Evolutionary conservation across 35 echinoderm and acorn worm species (phyloP).

Genomic region (Ophiothrix spiculata): DNA sequence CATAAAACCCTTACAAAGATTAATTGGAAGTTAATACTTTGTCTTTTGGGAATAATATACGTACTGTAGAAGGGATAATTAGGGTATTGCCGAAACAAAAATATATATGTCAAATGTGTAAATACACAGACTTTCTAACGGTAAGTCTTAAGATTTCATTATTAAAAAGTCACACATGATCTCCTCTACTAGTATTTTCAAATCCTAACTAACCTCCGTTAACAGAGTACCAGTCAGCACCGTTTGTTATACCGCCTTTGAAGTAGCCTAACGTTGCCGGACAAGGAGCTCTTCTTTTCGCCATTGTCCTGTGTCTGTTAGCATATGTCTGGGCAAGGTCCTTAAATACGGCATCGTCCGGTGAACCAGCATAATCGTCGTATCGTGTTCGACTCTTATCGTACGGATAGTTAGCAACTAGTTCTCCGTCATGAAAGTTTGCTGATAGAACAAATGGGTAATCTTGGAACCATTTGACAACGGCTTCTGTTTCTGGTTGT

Average conservation of each 20-base stretch:
- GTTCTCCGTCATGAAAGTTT: conserved; percentile 88
- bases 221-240: conserved; percentile 93
- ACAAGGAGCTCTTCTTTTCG: conserved; percentile 51
- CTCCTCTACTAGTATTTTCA: too few relatives aligned
- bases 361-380: conserved; percentile 64
- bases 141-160: too few relatives aligned
- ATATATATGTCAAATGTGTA: too few relatives aligned
- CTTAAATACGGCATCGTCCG: conserved; percentile 86
- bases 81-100: too few relatives aligned
- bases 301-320: conserved; percentile 62
- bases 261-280: conserved; percentile 14
- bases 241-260: conserved; percentile 85
- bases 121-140: too few relatives aligned
- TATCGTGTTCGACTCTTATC: conserved; percentile 64
- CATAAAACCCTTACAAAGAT: too few relatives aligned
- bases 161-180: too few relatives aligned
- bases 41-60: too few relatives aligned
- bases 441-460: conserved; percentile 90
- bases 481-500: conserved; percentile 73
- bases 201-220: conserved; percentile 66
- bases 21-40: too few relatives aligned
- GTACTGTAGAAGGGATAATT: too few relatives aligned
- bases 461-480: conserved; percentile 66
- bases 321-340: conserved; percentile 74
- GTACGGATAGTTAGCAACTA: conserved; percentile 96